Conservation (phyloP, 2,888 invertebrate genomes). For the Noctua comes region DNA sequence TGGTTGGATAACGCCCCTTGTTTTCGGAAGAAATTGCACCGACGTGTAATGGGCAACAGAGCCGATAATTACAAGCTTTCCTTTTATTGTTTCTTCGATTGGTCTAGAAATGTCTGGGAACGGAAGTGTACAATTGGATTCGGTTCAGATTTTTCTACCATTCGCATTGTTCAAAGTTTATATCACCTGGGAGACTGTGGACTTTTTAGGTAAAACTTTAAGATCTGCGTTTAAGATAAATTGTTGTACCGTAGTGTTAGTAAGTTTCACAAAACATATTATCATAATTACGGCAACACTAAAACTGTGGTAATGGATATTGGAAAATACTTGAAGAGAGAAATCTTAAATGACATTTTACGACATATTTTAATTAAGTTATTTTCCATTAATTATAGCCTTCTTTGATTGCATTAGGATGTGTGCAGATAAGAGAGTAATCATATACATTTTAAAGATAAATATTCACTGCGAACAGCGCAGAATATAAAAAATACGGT, state of each 20-base stretch:
- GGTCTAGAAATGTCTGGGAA: conserved; percentile 75
- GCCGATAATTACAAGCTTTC: conserved; percentile 72
- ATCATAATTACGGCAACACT: conserved; percentile 2
- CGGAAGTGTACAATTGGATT: conserved; percentile 75
- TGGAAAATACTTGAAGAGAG: background rate
- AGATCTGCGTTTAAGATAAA: conserved; percentile 14
- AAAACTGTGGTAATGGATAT: conserved; percentile 21
- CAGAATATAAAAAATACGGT: background rate
- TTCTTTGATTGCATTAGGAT: conserved; percentile 9
- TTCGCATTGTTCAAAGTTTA: conserved; percentile 58
- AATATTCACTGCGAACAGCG: background rate
- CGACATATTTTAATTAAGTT: conserved; percentile 14
- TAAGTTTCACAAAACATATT: background rate
- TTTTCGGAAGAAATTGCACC: conserved; percentile 64
- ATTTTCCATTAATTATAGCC: conserved; percentile 12
- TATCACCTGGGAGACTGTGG: conserved; percentile 30
- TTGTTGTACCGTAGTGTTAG: background rate
- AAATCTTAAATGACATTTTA: conserved; percentile 14
- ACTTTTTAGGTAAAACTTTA: conserved; percentile 38
- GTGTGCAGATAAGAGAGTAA: background rate
- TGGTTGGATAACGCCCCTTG: conserved; percentile 59
- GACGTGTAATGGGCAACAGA: conserved; percentile 51
- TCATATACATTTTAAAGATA: background rate
- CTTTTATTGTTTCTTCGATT: conserved; percentile 76
- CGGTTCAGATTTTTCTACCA: conserved; percentile 62